Base-by-base conservation (phyloP, 1,140 invertebrate genomes). In the Hyles euphorbiae region DNA sequence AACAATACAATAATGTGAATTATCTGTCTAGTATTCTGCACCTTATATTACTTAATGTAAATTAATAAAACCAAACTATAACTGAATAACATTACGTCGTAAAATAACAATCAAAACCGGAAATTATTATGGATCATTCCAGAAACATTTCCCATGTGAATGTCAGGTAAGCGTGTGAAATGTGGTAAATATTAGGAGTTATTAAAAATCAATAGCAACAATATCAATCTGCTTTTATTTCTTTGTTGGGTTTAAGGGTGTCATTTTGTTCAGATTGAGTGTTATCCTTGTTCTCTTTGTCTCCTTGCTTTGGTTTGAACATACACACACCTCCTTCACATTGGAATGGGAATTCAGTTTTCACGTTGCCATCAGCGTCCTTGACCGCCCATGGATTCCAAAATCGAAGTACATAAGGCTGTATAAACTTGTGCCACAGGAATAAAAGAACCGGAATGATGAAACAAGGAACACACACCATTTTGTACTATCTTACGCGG, bases 381-480 rank as follows among this genome's bases (percentile, higher is more conserved):
- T 91, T 91, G 3, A 90, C 90, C 51, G 90, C 92, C 92, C 93
- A 95, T 11, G 94, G 94, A 83, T 95, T 95, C 94, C 94, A 95
- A 74, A 94, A 93, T 57, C 91, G 92, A 56, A 94, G 68, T 34
- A 94, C 81, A 46, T 94, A 91, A 0, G 94, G 94, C 70, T 95
- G 94, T 51, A 95, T 90, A 72, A 93, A 95, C 68, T 91, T 92
- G 81, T 95, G 94, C 92, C 94, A 95, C 60, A 95, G 90, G 67
- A 93, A 95, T 0, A 95, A 87, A 34, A 95, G 80, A 45, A 94
- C 77, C 2, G 94, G 94, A 74, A 95, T 92, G 47, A 95, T 92
- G 67, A 95, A 94, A 74, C 94, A 95, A 3, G 94, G 94, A 53
- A 95, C 90, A 74, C 94, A 95, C 71, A 95, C 94, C 94, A 95